These are phyloP conservation scores for Dermatophagoides farinae DNA, from an alignment of 1,140 invertebrate genomes.

Conservation along the genomic window DNA sequence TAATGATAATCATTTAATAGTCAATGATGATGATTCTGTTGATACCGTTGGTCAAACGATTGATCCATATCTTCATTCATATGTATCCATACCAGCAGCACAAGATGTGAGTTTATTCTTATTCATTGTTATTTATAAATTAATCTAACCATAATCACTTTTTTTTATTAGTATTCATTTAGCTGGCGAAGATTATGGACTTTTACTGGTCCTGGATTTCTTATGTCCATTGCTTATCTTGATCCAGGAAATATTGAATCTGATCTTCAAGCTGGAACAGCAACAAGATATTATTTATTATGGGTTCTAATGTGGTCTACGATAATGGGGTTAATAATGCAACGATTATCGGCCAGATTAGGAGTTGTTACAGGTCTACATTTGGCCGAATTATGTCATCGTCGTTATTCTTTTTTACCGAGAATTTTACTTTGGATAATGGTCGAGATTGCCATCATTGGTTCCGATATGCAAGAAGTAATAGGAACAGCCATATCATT, in stretches of 20 bases:
- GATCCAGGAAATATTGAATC: slow-evolving; percentile 87
- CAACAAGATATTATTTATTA: slow-evolving; percentile 64
- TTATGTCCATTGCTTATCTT: slow-evolving; percentile 81
- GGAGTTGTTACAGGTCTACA: slow-evolving; percentile 64
- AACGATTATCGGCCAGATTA: slow-evolving; percentile 55
- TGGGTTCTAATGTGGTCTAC: slow-evolving; percentile 75
- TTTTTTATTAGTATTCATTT: slow-evolving; percentile 33
- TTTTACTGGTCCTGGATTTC: slow-evolving; percentile 72
- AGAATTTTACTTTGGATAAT: slow-evolving; percentile 70
- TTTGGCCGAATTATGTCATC: slow-evolving; percentile 57
- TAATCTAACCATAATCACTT: background rate
- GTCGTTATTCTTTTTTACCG: slow-evolving; percentile 54
- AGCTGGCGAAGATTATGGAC: slow-evolving; percentile 74
- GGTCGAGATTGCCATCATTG: slow-evolving; percentile 84
- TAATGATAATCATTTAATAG: background rate
- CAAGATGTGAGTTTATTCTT: background rate
- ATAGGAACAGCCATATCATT: slow-evolving; percentile 78
- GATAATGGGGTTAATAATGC: slow-evolving; percentile 62
- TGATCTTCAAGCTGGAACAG: slow-evolving; percentile 60
- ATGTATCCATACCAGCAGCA: background rate
- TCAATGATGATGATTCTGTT: background rate
- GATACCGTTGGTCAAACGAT: background rate
- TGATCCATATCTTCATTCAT: slow-evolving; percentile 1
- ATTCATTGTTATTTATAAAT: background rate
- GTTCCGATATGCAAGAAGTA: slow-evolving; percentile 81